These are phyloP conservation scores for cat (Felis catus) DNA, from an alignment of 2,113 vertebrate species.

Conservation along the genomic window DNA sequence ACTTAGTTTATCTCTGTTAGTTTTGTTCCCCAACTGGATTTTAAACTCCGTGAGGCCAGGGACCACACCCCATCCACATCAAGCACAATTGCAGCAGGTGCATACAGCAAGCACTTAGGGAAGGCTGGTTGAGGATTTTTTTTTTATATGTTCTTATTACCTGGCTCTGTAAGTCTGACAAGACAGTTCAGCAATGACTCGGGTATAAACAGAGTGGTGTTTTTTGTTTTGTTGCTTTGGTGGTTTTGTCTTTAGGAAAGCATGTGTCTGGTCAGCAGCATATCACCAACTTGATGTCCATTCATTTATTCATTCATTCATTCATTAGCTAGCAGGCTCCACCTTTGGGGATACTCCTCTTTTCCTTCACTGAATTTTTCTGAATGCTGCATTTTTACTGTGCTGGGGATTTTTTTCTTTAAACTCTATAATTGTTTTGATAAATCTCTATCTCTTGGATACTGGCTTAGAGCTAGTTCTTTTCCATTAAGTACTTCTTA, in stretches of 20 bases:
- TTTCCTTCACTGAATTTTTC: neutral
- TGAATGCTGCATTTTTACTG: neutral
- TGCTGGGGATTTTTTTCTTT: conserved; percentile 49
- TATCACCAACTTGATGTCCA: neutral
- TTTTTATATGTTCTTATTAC: neutral
- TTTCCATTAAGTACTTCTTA: conserved; percentile 65
- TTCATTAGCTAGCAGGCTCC: neutral
- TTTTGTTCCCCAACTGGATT: neutral
- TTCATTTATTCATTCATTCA: neutral
- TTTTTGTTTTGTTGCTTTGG: neutral
- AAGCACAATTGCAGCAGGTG: neutral
- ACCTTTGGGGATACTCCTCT: neutral
- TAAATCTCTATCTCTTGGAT: conserved; percentile 13
- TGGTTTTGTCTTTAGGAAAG: neutral
- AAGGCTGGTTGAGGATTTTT: neutral
- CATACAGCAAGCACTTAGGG: neutral
- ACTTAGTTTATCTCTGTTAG: neutral
- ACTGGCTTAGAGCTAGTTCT: conserved; percentile 50
- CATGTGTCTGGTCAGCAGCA: neutral
- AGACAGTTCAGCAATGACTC: neutral
- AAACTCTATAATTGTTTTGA: conserved; percentile 56
- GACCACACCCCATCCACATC: fast-evolving
- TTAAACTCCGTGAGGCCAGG: neutral
- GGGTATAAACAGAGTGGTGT: neutral
- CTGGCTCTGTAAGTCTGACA: neutral